phyloP scores from a whole-genome alignment of 2,113 vertebrate genomes.

The Sciurus niger region DNA sequence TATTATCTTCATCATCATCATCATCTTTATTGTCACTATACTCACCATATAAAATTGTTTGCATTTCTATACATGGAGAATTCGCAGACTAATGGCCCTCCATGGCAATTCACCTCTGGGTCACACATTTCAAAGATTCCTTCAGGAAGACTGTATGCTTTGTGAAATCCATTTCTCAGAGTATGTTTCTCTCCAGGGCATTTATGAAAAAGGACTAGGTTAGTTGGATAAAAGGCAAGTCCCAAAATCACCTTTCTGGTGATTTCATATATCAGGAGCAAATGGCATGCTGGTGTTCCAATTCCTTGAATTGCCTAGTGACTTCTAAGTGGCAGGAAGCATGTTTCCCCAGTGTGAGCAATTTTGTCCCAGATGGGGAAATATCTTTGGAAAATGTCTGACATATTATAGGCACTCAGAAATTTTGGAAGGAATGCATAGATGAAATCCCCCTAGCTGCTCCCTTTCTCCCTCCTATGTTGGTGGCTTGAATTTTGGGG shows the following conservation, averaged over 20 bases:
- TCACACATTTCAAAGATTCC: neutral
- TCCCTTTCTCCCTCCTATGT: constrained; percentile 61
- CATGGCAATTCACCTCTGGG: neutral
- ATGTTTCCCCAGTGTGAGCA: constrained; percentile 48
- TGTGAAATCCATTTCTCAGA: neutral
- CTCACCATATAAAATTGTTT: neutral
- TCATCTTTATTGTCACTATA: neutral
- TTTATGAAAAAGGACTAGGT: neutral
- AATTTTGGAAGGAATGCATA: constrained; percentile 52
- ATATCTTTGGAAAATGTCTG: constrained; percentile 62
- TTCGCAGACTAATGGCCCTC: neutral
- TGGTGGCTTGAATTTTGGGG: constrained; percentile 73
- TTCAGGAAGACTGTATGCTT: neutral
- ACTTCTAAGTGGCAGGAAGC: constrained; percentile 66
- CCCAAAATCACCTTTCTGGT: constrained; percentile 57
- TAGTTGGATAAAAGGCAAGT: constrained; percentile 49
- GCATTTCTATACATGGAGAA: neutral
- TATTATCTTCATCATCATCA: neutral
- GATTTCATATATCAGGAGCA: neutral
- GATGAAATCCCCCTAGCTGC: constrained; percentile 45
- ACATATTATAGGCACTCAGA: constrained; percentile 53
- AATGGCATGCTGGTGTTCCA: neutral
- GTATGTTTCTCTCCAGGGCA: neutral
- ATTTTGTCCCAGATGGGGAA: constrained; percentile 63
- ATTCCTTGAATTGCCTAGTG: neutral